Percentiles rank a stretch among this genome's conserved stretches.
phyloP scores from a whole-genome alignment of 1,140 invertebrate genomes.

The Temnothorax curvispinosus region DNA sequence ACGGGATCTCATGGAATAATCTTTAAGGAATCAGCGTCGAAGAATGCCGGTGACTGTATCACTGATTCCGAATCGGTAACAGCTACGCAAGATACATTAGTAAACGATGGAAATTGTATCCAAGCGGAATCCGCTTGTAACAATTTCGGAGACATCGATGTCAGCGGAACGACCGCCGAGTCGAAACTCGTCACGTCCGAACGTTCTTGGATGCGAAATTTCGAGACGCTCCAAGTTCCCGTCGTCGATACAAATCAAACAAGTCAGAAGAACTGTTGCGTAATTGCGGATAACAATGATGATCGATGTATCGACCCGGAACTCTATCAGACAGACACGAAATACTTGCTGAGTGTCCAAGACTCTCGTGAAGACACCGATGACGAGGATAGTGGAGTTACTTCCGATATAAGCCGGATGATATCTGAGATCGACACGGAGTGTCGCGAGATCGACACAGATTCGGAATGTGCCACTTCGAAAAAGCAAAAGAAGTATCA shows the following conservation, averaged over 20 bases:
- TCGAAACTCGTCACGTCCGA: constrained; percentile 58
- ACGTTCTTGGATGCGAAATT: not conserved
- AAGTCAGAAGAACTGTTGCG: not conserved
- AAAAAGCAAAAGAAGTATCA: constrained; percentile 88
- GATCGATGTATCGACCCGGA: not conserved
- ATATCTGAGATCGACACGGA: constrained; percentile 88
- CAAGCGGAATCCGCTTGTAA: not conserved
- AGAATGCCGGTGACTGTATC: not conserved
- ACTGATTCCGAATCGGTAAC: not conserved
- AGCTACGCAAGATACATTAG: not conserved
- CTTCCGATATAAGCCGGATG: constrained; percentile 89
- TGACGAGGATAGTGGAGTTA: constrained; percentile 90
- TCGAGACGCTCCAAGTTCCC: not conserved
- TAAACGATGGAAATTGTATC: not conserved
- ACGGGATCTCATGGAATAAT: not conserved
- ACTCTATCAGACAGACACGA: constrained; percentile 49
- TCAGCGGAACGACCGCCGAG: not conserved
- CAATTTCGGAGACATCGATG: not conserved
- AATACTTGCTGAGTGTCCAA: constrained; percentile 78
- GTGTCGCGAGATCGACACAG: constrained; percentile 87
- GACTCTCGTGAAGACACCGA: constrained; percentile 87
- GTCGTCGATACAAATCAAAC: not conserved
- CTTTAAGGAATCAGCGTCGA: not conserved
- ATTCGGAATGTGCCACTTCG: constrained; percentile 87
- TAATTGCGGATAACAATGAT: not conserved